Evolutionary conservation across 2,113 vertebrate species (phyloP).

Genomic region (Barnardius zonarius): DNA sequence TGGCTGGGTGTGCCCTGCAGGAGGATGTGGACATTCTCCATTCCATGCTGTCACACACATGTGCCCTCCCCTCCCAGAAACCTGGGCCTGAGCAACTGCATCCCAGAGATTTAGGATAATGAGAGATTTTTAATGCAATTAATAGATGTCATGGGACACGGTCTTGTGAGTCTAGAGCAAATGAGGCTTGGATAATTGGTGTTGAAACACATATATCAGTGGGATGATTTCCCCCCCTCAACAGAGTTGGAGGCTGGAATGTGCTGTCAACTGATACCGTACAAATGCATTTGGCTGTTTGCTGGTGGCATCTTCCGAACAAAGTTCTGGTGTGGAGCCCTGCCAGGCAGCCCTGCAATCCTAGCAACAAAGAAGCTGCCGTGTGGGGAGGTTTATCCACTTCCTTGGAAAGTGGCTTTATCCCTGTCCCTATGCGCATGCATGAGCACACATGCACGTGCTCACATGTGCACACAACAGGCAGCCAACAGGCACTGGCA

Average conservation of each 20-base stretch:
- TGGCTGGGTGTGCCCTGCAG: neutral
- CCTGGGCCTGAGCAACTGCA: neutral
- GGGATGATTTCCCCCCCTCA: neutral
- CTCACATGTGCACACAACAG: fast-evolving
- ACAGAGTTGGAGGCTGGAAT: neutral
- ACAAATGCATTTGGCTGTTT: neutral
- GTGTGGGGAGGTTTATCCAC: neutral
- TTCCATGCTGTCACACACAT: fast-evolving
- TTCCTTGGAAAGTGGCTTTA: neutral
- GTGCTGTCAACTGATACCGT: neutral
- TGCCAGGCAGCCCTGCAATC: slow-evolving; percentile 18
- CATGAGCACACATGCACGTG: fast-evolving
- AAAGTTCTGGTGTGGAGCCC: neutral
- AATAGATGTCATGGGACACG: slow-evolving; percentile 48
- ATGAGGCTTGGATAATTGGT: slow-evolving; percentile 60
- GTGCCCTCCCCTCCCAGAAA: neutral
- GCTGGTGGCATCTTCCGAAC: neutral
- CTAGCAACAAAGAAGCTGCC: slow-evolving; percentile 30
- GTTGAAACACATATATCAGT: slow-evolving; percentile 24
- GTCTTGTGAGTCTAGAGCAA: slow-evolving; percentile 43
- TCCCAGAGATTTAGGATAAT: slow-evolving; percentile 11
- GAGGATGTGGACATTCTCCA: fast-evolving
- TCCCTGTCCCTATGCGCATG: neutral
- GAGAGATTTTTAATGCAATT: slow-evolving; percentile 48
- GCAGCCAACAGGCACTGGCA: neutral